A percentile compares a stretch with the other conserved stretches of the same genome.
Conservation (phyloP, 1,140 invertebrate species). For the Zaprionus davidi region DNA sequence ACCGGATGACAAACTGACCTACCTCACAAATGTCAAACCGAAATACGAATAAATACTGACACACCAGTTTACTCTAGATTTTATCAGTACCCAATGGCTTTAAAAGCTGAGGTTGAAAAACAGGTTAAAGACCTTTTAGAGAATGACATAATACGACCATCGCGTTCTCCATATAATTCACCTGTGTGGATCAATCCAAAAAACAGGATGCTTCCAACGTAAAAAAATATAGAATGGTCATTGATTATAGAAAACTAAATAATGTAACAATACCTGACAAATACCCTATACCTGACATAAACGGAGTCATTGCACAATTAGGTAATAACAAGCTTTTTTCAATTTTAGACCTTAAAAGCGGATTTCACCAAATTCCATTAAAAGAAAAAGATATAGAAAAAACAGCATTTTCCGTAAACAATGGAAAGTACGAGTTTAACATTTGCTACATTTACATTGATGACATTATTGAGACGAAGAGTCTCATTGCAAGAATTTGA, state of each 20-base stretch:
- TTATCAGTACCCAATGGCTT: not conserved
- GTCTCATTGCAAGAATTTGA: too few relatives aligned
- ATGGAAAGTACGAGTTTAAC: not conserved
- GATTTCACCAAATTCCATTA: too few relatives aligned
- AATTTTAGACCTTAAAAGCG: not conserved
- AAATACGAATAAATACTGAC: not conserved
- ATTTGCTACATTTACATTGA: not conserved
- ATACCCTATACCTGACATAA: constrained; percentile 2
- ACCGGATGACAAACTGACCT: not conserved
- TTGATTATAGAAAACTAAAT: not conserved
- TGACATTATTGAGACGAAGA: too few relatives aligned
- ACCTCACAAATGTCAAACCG: not conserved
- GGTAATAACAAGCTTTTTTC: not conserved
- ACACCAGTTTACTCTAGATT: not conserved
- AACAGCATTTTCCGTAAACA: not conserved
- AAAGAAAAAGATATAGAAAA: too few relatives aligned
- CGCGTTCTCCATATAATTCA: not conserved
- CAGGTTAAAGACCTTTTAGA: not conserved
- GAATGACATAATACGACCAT: not conserved
- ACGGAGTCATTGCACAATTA: not conserved
- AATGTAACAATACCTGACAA: not conserved
- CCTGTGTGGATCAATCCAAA: not conserved
- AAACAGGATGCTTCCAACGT: not conserved
- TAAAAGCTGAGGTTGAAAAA: not conserved
- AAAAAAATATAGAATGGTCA: not conserved